Conservation (phyloP, 2,113 vertebrate genomes). For the Vicugna pacos region DNA sequence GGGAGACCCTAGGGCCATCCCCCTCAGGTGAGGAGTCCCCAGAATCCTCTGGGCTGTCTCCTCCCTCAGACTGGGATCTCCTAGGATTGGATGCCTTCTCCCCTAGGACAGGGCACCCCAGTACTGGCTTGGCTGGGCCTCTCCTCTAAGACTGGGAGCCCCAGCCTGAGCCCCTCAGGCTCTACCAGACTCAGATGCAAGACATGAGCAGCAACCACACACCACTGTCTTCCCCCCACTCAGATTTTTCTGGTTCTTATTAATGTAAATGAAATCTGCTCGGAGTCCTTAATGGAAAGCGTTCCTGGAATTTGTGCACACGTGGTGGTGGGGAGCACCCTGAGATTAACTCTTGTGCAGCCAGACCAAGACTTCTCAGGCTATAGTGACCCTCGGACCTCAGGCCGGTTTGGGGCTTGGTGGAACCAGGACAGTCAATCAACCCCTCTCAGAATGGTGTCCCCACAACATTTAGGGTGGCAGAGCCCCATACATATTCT, state of each 20-base stretch:
- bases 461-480: background rate
- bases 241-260: conserved; percentile 84
- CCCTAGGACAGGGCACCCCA: background rate
- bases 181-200: conserved; percentile 34
- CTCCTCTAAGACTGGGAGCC: background rate
- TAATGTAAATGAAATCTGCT: conserved; percentile 85
- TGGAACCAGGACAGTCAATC: background rate
- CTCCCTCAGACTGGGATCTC: background rate
- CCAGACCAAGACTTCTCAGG: background rate
- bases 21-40: background rate
- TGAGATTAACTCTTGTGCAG: conserved; percentile 77
- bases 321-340: conserved; percentile 26
- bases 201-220: conserved; percentile 46
- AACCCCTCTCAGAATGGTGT: background rate
- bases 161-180: background rate
- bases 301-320: conserved; percentile 81
- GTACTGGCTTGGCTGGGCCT: background rate
- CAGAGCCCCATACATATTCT: background rate
- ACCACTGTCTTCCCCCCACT: background rate
- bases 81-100: background rate
- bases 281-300: conserved; percentile 78
- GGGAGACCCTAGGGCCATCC: background rate
- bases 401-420: background rate
- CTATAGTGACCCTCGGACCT: background rate
- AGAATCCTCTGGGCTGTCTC: background rate